Conservation (phyloP, 2,797 vertebrate species). For the Cynodonichthys magdalenae region DNA sequence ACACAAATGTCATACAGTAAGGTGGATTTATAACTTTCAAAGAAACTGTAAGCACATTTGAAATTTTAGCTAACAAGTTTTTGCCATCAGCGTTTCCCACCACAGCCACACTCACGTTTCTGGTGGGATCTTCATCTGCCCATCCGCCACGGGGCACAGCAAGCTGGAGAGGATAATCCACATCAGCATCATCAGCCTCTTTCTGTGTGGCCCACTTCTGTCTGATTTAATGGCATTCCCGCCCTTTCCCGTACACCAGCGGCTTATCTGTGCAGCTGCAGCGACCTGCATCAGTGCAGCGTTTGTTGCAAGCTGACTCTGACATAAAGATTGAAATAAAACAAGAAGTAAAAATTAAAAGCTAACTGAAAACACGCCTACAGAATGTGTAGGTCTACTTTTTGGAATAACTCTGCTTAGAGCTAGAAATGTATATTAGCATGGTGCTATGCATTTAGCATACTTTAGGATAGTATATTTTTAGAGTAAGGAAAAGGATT, state of each 20-base stretch:
- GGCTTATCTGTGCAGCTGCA: conserved; percentile 66
- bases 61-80: neutral
- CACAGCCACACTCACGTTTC: conserved; percentile 86
- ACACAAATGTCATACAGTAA: neutral
- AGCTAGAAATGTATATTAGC: too few species aligned
- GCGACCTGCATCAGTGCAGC: conserved; percentile 40
- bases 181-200: conserved; percentile 59
- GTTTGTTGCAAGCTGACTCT: conserved; percentile 37
- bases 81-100: neutral
- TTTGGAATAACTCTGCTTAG: too few species aligned
- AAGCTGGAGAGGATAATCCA: conserved; percentile 82
- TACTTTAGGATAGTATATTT: too few species aligned
- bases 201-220: conserved; percentile 52
- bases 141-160: conserved; percentile 66
- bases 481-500: too few species aligned
- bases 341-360: conserved; percentile 28
- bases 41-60: neutral
- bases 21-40: conserved; percentile 1
- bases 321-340: conserved; percentile 34
- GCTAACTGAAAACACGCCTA: too few species aligned
- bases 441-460: too few species aligned
- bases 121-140: conserved; percentile 89
- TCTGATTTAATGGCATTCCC: conserved; percentile 48
- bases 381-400: too few species aligned
- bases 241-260: conserved; percentile 30